Evolutionary conservation across 2,113 vertebrate genomes (phyloP).

Genomic region (Semnornis frantzii): DNA sequence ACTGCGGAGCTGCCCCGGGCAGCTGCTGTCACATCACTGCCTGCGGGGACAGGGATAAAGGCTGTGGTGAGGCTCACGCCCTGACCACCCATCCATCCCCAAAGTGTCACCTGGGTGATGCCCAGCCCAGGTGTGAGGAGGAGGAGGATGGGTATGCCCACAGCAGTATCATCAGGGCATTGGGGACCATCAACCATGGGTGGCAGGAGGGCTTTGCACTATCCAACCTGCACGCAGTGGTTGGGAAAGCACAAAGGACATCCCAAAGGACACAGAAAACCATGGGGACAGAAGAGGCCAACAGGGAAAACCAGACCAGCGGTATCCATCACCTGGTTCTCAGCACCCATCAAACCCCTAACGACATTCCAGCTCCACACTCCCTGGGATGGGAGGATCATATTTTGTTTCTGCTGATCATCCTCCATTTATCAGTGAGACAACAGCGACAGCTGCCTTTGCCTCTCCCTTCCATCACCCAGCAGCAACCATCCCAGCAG

Average conservation of each 20-base stretch:
- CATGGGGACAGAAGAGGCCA: accelerated
- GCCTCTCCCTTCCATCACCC: background rate
- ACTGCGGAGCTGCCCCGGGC: slow-evolving; percentile 45
- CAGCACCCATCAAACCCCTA: background rate
- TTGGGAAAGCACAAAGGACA: background rate
- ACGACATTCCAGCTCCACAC: background rate
- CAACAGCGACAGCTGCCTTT: background rate
- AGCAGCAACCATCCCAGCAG: accelerated
- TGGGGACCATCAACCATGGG: background rate
- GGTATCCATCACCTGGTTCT: background rate
- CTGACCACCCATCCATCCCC: accelerated
- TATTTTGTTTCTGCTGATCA: background rate
- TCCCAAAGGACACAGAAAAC: background rate
- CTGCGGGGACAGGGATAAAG: slow-evolving; percentile 22
- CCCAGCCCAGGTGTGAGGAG: background rate
- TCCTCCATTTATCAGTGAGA: background rate
- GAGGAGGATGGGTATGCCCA: accelerated
- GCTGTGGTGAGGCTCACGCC: background rate
- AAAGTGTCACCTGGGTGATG: background rate
- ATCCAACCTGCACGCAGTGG: accelerated
- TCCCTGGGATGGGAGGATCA: accelerated
- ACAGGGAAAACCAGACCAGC: accelerated
- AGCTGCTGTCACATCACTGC: background rate
- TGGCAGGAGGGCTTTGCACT: background rate
- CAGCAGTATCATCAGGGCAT: background rate